Percentiles rank a stretch among this genome's conserved stretches.
Evolutionary conservation across 1,140 invertebrate species (phyloP).

Genomic region (Drosophila biarmipes): DNA sequence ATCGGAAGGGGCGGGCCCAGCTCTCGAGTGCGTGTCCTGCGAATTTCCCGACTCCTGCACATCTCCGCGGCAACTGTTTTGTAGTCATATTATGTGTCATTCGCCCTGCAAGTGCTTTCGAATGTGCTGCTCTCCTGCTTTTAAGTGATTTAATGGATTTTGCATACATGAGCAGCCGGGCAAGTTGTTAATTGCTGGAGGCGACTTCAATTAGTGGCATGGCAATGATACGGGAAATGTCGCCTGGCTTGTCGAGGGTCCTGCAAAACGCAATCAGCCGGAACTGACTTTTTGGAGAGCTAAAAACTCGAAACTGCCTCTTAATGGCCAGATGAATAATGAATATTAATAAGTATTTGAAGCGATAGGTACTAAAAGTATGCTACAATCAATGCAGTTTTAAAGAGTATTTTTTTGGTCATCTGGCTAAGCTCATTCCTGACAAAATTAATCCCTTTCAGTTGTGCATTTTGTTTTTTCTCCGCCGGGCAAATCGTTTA

Average conservation of each 20-base stretch:
- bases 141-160: constrained; percentile 83
- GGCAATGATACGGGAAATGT: constrained; percentile 56
- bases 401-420: neutral
- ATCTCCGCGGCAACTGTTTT: constrained; percentile 57
- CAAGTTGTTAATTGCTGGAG: constrained; percentile 74
- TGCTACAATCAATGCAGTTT: constrained; percentile 9
- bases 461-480: constrained; percentile 27
- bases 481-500: constrained; percentile 40
- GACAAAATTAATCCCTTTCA: constrained; percentile 21
- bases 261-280: constrained; percentile 45
- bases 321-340: neutral
- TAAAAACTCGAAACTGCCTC: constrained; percentile 17
- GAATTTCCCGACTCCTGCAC: constrained; percentile 45
- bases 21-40: constrained; percentile 49
- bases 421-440: constrained; percentile 1
- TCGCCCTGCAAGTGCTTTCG: constrained; percentile 68
- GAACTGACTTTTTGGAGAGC: constrained; percentile 35
- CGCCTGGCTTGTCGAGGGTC: constrained; percentile 27
- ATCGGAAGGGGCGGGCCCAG: constrained; percentile 39
- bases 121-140: constrained; percentile 54
- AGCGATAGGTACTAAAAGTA: constrained; percentile 7
- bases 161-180: constrained; percentile 57
- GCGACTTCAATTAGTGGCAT: constrained; percentile 50
- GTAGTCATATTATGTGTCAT: constrained; percentile 81
- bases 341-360: neutral